Evolutionary conservation across 1,140 invertebrate species (phyloP).

Genomic region (Diorhabda sublineata): DNA sequence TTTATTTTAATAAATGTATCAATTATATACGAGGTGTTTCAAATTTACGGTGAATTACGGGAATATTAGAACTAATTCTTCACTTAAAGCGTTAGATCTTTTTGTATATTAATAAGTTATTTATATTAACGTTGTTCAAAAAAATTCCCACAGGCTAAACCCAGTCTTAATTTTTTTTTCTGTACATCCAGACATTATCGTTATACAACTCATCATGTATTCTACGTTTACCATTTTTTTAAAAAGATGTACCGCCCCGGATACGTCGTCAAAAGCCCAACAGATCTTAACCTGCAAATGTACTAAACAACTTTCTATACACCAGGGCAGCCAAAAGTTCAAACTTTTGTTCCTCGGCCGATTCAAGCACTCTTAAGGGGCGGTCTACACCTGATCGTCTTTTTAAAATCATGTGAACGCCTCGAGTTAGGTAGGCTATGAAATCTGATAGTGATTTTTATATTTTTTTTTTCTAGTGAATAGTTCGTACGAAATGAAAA

Average conservation of each 20-base stretch:
- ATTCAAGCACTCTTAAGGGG: slow-evolving; percentile 9
- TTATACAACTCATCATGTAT: not conserved
- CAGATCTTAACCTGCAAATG: slow-evolving; percentile 10
- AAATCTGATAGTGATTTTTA: slow-evolving; percentile 14
- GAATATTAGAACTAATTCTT: too few relatives aligned
- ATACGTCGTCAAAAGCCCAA: slow-evolving; percentile 12
- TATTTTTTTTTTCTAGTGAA: slow-evolving; percentile 5
- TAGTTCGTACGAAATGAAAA: slow-evolving; percentile 16
- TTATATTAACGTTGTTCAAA: too few relatives aligned
- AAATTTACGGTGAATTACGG: too few relatives aligned
- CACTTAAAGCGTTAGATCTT: too few relatives aligned
- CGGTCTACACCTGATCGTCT: slow-evolving; percentile 17
- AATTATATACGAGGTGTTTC: too few relatives aligned
- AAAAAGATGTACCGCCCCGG: slow-evolving; percentile 10
- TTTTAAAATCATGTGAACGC: slow-evolving; percentile 10
- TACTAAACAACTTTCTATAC: not conserved
- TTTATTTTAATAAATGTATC: too few relatives aligned
- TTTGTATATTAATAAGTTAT: too few relatives aligned
- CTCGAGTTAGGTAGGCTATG: slow-evolving; percentile 7
- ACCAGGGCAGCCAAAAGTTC: slow-evolving; percentile 10
- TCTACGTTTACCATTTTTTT: not conserved
- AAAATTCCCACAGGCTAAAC: not conserved
- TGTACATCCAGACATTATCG: not conserved
- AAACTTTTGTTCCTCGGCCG: slow-evolving; percentile 13
- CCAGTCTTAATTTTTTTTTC: not conserved